Conservation (phyloP, 2,797 vertebrate species). For the Silurus aristotelis region DNA sequence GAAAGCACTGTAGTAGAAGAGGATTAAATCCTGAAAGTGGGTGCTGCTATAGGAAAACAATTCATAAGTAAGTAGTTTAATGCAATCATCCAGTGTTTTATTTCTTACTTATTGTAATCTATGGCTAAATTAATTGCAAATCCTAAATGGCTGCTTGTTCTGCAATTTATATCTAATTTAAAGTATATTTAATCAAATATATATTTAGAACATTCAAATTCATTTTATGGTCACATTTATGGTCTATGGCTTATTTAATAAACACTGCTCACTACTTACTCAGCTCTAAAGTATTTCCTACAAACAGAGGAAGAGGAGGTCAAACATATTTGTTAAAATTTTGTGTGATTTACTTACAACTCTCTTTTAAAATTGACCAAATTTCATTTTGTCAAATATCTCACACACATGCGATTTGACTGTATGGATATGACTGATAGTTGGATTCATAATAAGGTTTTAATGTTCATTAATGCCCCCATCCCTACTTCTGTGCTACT, state of each 20-base stretch:
- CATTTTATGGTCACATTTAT: background rate
- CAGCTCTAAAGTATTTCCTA: background rate
- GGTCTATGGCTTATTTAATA: background rate
- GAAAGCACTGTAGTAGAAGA: background rate
- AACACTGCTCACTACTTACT: too few species aligned
- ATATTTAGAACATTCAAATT: background rate
- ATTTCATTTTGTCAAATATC: background rate
- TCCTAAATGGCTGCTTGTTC: background rate
- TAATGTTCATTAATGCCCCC: background rate
- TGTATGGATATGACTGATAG: background rate
- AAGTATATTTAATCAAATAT: background rate
- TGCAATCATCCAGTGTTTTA: background rate
- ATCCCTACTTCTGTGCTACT: background rate
- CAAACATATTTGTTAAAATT: background rate
- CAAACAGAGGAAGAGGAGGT: background rate
- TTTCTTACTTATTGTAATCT: background rate
- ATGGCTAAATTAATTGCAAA: background rate
- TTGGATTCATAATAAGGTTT: background rate
- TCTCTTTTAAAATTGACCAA: too few species aligned
- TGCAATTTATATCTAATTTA: background rate
- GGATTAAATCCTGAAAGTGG: too few species aligned
- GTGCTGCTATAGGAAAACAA: background rate
- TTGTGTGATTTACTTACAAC: background rate
- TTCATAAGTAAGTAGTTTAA: background rate
- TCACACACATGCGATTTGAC: background rate